Base-by-base conservation (phyloP, 2,888 invertebrate genomes). In the Stegana nigrithorax region DNA sequence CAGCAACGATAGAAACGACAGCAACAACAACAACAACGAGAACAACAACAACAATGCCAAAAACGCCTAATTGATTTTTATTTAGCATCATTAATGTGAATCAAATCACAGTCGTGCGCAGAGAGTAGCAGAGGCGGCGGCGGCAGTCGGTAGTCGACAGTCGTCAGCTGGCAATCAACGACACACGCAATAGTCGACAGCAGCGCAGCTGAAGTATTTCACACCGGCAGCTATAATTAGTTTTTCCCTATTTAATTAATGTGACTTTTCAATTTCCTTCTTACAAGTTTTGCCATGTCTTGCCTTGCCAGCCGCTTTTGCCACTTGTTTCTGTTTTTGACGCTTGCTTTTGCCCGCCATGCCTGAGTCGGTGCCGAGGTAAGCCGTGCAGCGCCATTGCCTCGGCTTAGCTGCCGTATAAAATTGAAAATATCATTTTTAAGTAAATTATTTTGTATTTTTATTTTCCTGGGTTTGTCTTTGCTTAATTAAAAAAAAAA, bases 211-310 rank as follows among this genome's bases (percentile, higher is more conserved):
- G 53, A 55, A 55, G 53, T 32, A 55, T 55, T 55, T 55, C 53
- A 55, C 53, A 55, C 53, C 53, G 53, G 10, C 53, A 32, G 53
- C 53, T 55, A 55, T 55, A 55, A 55, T 55, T 55, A 55, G 29
- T 29, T 55, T 55, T 55, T 36, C 29, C 53, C 53, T 19, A 12
- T 39, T 36, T 55, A 55, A 55, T 55, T 14, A 55, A 55, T 55
- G 53, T 55, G 53, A 55, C 53, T 55, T 55, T 55, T 55, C 53
- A 55, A 36, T 55, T 55, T 55, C n/a, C n/a, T n/a, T 26, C 53
- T 55, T 27, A 32, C 32, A 19, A 32, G 14, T 39, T 39, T 17
- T 2, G 6, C 12, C 39, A 39, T 29, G 6, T 29, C 29, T 10
- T 7, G 29, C 29, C 6, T 29, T 10, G 29, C 29, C 29, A 29